Evolutionary conservation across 1,140 invertebrate genomes (phyloP).

Genomic region (Phocides pigmalion): DNA sequence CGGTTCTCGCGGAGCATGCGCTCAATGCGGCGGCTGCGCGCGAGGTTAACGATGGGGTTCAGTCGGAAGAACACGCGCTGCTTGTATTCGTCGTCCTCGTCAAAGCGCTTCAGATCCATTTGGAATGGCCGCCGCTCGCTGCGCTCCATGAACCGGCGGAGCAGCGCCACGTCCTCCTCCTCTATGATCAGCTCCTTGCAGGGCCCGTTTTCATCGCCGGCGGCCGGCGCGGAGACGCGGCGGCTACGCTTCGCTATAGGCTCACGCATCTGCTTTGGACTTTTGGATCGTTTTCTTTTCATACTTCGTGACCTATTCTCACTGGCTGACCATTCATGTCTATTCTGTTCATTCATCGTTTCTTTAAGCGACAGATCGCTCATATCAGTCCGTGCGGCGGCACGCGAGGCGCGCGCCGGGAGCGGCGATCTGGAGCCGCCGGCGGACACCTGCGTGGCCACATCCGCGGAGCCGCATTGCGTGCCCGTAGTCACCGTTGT

Average conservation of each 20-base stretch:
- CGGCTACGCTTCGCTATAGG: not conserved
- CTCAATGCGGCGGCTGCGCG: slow-evolving; percentile 35
- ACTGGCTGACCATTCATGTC: not conserved
- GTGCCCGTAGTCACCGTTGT: not conserved
- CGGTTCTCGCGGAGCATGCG: slow-evolving; percentile 24
- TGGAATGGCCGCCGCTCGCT: slow-evolving; percentile 10
- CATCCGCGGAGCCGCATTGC: not conserved
- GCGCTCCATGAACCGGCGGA: slow-evolving; percentile 43
- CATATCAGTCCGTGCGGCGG: not conserved
- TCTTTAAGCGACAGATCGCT: not conserved
- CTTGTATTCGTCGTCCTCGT: slow-evolving; percentile 53
- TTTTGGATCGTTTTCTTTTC: slow-evolving; percentile 7
- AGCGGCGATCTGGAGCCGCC: not conserved
- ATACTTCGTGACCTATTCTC: not conserved
- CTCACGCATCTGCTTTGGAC: not conserved
- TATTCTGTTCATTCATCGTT: not conserved
- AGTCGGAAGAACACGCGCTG: slow-evolving; percentile 48
- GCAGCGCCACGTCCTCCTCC: slow-evolving; percentile 42
- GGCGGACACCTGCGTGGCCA: not conserved
- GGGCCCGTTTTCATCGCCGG: not conserved
- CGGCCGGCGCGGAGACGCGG: not conserved
- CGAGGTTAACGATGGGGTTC: slow-evolving; percentile 55
- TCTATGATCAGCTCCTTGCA: slow-evolving; percentile 48
- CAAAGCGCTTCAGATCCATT: slow-evolving; percentile 41
- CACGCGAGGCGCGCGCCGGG: not conserved